Evolutionary conservation across 2,113 vertebrate species (phyloP), one percentile per base, ranked within the genome.

Genomic region (Rhinogobius similis): DNA sequence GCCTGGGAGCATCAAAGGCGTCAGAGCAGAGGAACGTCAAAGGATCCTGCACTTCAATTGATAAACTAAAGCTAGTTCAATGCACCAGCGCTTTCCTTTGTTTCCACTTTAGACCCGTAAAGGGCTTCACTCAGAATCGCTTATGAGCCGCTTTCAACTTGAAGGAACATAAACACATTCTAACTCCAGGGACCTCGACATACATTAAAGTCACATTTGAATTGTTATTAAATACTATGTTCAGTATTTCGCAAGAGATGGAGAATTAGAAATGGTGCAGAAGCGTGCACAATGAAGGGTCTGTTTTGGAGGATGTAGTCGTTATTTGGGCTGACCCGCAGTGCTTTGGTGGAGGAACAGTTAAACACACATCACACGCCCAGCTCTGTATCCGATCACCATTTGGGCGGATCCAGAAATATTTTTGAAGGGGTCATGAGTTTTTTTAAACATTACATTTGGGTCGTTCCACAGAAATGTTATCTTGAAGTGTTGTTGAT

Each of bases 11-110:
- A 79, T 87, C 83, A 89, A 87, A 87, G 79, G 67, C 7, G 70
- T 75, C 72, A 44, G 55, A 56, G 62, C 7, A n/a, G 56, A 55
- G 43, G 53, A 70, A 71, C 68, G 82, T 81, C 66, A 79, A 86
- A 86, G 50, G 52, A 77, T 70, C 67, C 55, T 77, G 10, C 38
- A 66, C 50, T 72, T 76, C 65, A 26, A 39, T 9, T 53, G 55
- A 75, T 69, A 62, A 29, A 87, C 59, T 62, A 65, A 81, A 82
- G 76, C 68, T 52, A 69, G 67, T 79, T 82, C 73, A 85, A 84
- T 67, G 61, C 39, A 26, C 68, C 70, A 77, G 78, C 63, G 4
- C 52, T 75, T 73, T 62, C 23, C 58, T 36, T 61, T 61, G 27
- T 61, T 36, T 27, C 12, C 4, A 26, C 53, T 56, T 56, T n/a